Conservation (phyloP, 1,140 invertebrate species). For the Ceratosolen solmsi region DNA sequence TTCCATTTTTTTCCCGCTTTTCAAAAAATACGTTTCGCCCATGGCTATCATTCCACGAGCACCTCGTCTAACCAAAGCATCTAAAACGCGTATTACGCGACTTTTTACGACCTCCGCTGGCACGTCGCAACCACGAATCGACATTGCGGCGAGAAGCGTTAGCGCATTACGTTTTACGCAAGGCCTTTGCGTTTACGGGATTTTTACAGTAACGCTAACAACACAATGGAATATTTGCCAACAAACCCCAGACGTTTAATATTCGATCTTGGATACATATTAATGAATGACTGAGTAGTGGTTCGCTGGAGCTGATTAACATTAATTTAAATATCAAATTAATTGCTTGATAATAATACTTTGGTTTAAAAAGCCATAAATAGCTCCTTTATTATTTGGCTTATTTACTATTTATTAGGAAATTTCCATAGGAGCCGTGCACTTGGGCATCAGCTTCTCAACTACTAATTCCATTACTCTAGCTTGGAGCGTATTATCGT, state of each 20-base stretch:
- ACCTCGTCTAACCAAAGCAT: no score
- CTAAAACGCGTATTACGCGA: no score
- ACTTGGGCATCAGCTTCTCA: background rate
- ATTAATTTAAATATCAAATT: conserved; percentile 2
- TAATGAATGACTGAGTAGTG: background rate
- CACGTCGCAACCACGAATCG: background rate
- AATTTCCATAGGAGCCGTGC: background rate
- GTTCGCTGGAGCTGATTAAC: no score
- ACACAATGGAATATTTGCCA: background rate
- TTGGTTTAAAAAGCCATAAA: background rate
- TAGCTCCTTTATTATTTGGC: background rate
- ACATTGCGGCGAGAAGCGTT: no score
- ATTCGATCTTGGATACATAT: background rate
- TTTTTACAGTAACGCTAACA: background rate
- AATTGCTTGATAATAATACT: background rate
- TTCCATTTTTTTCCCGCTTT: no score
- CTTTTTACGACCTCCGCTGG: background rate
- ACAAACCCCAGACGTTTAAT: background rate
- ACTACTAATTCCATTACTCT: background rate
- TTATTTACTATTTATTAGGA: conserved; percentile 1
- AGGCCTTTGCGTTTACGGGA: background rate
- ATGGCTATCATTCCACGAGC: no score
- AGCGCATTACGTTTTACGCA: background rate
- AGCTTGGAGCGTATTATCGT: background rate
- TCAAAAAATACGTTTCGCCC: no score